phyloP scores from a whole-genome alignment of 1,140 invertebrate species.

The Homarus americanus region DNA sequence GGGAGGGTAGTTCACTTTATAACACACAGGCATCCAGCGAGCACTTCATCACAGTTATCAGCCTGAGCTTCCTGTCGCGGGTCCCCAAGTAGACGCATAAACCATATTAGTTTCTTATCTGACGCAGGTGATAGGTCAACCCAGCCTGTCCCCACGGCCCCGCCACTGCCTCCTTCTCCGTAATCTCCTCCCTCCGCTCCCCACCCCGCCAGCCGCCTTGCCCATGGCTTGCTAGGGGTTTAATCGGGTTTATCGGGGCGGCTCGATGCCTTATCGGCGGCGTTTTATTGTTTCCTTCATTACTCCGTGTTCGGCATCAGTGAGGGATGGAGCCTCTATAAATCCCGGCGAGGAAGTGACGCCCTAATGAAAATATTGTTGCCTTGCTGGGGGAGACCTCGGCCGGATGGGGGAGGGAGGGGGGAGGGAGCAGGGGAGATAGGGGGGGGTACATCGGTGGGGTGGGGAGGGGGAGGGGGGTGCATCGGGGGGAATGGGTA shows the following conservation, averaged over 20 bases:
- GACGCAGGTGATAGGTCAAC: conserved; percentile 53
- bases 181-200: not conserved
- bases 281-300: conserved; percentile 57
- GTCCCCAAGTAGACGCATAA: conserved; percentile 46
- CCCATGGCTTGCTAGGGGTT: too few relatives aligned
- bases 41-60: conserved; percentile 57
- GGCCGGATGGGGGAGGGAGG: not conserved
- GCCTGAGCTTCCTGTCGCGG: conserved; percentile 7
- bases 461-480: not conserved
- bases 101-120: conserved; percentile 67
- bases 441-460: not conserved
- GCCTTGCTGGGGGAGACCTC: not conserved
- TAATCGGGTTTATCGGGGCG: conserved; percentile 26
- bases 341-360: conserved; percentile 27
- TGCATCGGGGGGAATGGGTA: too few relatives aligned
- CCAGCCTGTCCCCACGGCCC: not conserved
- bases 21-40: conserved; percentile 9
- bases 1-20: not conserved
- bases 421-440: not conserved
- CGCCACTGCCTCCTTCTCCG: not conserved
- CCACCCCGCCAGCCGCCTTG: not conserved
- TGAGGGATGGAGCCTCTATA: conserved; percentile 45
- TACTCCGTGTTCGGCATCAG: conserved; percentile 40
- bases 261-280: conserved; percentile 9
- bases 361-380: conserved; percentile 44